A percentile compares a stretch with the other conserved stretches of the same genome.
phyloP scores from a whole-genome alignment of 2,888 invertebrate species.

The Drosophila helvetica region DNA sequence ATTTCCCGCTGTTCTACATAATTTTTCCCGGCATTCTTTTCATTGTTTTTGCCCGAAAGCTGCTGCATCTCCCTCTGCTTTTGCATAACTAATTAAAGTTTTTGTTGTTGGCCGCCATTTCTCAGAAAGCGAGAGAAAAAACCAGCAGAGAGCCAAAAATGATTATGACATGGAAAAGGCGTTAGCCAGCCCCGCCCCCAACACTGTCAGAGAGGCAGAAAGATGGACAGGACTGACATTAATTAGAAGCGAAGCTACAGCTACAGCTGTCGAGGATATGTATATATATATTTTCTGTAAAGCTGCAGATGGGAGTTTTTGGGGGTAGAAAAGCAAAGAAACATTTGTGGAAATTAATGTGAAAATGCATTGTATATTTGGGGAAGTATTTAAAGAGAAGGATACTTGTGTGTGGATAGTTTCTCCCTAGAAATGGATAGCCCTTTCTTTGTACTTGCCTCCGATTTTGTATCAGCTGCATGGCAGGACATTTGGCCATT shows the following conservation, averaged over 20 bases:
- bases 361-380: neutral
- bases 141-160: conserved; percentile 33
- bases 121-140: conserved; percentile 36
- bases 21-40: conserved; percentile 33
- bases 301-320: conserved; percentile 15
- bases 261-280: conserved; percentile 44
- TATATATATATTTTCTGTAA: conserved; percentile 9
- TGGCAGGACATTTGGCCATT: neutral
- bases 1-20: conserved; percentile 28
- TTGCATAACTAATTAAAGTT: conserved; percentile 79
- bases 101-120: conserved; percentile 57
- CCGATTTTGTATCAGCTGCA: neutral
- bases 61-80: conserved; percentile 48
- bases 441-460: neutral
- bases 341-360: neutral
- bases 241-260: conserved; percentile 60
- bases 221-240: conserved; percentile 46
- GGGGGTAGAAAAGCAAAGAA: neutral
- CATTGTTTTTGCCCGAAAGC: conserved; percentile 31
- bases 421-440: neutral
- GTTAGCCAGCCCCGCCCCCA: conserved; percentile 43
- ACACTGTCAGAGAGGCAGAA: conserved; percentile 8
- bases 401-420: neutral
- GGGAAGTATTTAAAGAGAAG: neutral
- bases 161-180: conserved; percentile 75